Conservation (phyloP, 2,113 vertebrate species). For the Erpornis zantholeuca region DNA sequence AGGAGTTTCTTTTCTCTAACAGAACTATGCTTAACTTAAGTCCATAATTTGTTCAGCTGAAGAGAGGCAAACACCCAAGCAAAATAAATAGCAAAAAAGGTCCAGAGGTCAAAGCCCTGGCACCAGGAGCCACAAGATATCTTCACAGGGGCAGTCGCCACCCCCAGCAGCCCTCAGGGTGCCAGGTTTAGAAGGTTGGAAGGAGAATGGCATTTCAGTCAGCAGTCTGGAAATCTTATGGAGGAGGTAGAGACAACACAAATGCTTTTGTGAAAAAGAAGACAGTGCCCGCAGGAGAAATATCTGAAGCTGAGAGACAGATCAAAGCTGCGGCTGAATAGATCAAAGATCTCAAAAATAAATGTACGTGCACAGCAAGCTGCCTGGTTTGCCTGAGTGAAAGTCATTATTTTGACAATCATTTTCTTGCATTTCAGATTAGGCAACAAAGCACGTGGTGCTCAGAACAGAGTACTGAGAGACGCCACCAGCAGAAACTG, state of each 20-base stretch:
- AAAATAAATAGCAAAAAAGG: not conserved
- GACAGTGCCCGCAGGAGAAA: not conserved
- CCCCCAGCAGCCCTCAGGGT: rapidly evolving
- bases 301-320: not conserved
- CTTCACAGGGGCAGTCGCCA: not conserved
- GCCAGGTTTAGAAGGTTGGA: not conserved
- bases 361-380: not conserved
- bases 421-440: not conserved
- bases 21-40: not conserved
- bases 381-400: not conserved
- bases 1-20: not conserved
- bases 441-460: not conserved
- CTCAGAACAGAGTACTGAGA: not conserved
- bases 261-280: not conserved
- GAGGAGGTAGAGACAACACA: not conserved
- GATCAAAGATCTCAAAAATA: conserved; percentile 42
- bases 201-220: not conserved
- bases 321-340: conserved; percentile 40
- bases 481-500: not conserved
- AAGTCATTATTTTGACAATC: not conserved
- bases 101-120: not conserved
- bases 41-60: not conserved
- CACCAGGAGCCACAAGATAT: not conserved
- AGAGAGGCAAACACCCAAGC: not conserved
- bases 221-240: not conserved